Percentiles rank a stretch among this genome's conserved stretches.
These are phyloP conservation scores for Listronotus bonariensis DNA, from an alignment of 1,140 invertebrate genomes.

Conservation along the genomic window DNA sequence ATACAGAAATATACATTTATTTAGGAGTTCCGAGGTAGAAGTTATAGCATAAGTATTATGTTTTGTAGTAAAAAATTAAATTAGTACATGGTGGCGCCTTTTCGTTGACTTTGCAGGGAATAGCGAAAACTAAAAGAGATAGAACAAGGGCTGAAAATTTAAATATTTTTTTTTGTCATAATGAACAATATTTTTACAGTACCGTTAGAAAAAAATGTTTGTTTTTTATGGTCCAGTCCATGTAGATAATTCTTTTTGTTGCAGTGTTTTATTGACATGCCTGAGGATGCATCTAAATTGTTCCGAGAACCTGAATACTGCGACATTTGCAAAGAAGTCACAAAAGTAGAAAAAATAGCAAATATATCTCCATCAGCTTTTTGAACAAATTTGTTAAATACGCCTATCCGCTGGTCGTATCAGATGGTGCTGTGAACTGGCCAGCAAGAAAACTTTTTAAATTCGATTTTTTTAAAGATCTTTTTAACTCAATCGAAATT, in stretches of 20 bases:
- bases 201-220: too few relatives aligned
- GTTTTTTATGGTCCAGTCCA: too few relatives aligned
- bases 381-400: conserved; percentile 73
- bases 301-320: conserved; percentile 78
- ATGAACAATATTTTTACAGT: too few relatives aligned
- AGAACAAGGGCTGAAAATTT: neutral
- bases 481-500: conserved; percentile 67
- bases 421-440: conserved; percentile 80
- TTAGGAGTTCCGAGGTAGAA: too few relatives aligned
- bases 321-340: conserved; percentile 69
- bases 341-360: conserved; percentile 65
- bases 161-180: too few relatives aligned
- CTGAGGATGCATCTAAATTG: conserved; percentile 56
- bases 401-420: conserved; percentile 81
- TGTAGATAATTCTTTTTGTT: conserved; percentile 34
- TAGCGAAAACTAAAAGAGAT: too few relatives aligned
- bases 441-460: conserved; percentile 69
- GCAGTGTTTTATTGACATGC: conserved; percentile 66
- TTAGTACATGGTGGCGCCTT: too few relatives aligned
- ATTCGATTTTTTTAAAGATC: conserved; percentile 78
- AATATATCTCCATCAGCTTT: conserved; percentile 71
- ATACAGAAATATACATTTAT: too few relatives aligned
- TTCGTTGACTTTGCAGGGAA: too few relatives aligned
- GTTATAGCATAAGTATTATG: too few relatives aligned
- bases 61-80: too few relatives aligned